phyloP scores from a whole-genome alignment of 92 coral and sea anemone species.

The Phenganax marumi region DNA sequence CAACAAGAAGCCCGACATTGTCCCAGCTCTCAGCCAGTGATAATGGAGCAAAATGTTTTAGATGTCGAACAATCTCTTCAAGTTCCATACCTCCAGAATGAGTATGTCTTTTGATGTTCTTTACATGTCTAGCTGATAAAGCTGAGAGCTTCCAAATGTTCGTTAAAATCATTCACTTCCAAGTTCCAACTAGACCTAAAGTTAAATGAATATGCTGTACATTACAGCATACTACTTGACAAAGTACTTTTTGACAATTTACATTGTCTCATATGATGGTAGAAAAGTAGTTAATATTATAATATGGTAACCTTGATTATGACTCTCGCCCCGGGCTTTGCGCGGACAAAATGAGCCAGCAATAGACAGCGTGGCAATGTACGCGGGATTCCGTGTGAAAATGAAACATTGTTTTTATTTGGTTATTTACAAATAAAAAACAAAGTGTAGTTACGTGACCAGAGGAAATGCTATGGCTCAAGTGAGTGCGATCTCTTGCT shows the following conservation, averaged over 20 bases:
- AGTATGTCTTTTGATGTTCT: neutral
- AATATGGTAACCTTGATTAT: too few relatives aligned
- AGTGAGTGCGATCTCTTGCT: neutral
- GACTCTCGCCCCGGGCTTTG: neutral
- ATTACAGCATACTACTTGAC: too few relatives aligned
- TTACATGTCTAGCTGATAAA: neutral
- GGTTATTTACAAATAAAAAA: neutral
- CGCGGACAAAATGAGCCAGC: neutral
- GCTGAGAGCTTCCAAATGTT: neutral
- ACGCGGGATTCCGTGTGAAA: neutral
- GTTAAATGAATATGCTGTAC: too few relatives aligned
- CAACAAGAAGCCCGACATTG: conserved; percentile 93
- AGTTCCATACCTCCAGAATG: conserved; percentile 66
- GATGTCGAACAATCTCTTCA: conserved; percentile 63
- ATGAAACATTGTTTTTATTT: neutral
- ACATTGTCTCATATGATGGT: too few relatives aligned
- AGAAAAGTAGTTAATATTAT: too few relatives aligned
- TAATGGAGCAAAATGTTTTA: conserved; percentile 76
- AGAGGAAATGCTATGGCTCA: conserved; percentile 11
- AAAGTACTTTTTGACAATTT: too few relatives aligned
- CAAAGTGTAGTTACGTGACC: neutral
- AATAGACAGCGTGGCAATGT: neutral
- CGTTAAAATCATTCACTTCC: neutral
- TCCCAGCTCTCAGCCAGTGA: conserved; percentile 94
- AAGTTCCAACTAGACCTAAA: neutral